Base-by-base conservation (phyloP, 2,888 invertebrate species). In the Ophion obscuratus region DNA sequence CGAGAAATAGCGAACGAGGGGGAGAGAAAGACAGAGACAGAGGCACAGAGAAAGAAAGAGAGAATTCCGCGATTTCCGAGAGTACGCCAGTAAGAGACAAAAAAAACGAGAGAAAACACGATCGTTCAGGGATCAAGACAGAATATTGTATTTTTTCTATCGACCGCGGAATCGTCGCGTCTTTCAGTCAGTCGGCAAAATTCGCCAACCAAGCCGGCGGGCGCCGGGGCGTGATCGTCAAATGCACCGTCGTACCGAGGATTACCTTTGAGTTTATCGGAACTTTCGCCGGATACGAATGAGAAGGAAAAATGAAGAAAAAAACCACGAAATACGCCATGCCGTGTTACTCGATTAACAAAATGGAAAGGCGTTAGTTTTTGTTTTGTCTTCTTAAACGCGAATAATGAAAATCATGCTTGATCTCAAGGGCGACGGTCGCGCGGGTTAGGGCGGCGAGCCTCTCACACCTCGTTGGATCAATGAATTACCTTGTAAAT, bases 401-500 rank as follows among this genome's bases (percentile, higher is more conserved):
- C 88, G 90, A 17, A 88, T 86, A 14, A 53, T 53, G 11, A 40
- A 53, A 53, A 53, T 53, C 92, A 93, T 92, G 92, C 92, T 90
- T 75, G 82, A 53, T 57, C 36, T 20, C n/a, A 61, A n/a, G 24
- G 53, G 53, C 53, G 14, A 53, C 53, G 17, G 17, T 53, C 3
- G 17, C 53, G 53, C 53, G 53, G 53, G 53, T 17, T 53, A 36
- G 57, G n/a, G 27, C 17, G 31, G 57, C 76, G 74, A 7, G 73
- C 53, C 67, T 47, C 24, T 57, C 47, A 11, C 17, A 24, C 67
- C 9, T 53, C 53, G 44, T 47, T 17, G 57, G 1, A 17, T 31
- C 3, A 66, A 83, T 85, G 53, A 88, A 88, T 92, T 95, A 97
- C 97, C 97, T 97, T 97, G 94, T 96, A 96, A 94, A 97, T 96